Evolutionary conservation across 2,888 invertebrate genomes (phyloP).

Genomic region (Folsomia manolachei): DNA sequence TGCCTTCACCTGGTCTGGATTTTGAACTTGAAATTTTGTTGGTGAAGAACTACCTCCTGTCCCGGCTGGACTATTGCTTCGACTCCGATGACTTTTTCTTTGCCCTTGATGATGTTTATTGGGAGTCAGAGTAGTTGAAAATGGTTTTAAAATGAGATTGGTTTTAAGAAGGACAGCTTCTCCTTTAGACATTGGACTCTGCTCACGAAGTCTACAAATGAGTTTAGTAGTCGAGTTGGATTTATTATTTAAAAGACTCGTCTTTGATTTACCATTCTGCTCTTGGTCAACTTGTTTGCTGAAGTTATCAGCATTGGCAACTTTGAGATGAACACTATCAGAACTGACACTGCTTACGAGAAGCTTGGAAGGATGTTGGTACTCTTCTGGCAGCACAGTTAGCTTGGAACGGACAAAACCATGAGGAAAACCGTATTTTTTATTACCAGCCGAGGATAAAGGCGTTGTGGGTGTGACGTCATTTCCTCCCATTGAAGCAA

Average conservation of each 20-base stretch:
- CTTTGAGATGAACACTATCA: conserved; percentile 46
- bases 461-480: conserved; percentile 38
- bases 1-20: background rate
- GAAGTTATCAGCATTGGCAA: conserved; percentile 28
- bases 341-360: conserved; percentile 40
- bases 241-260: conserved; percentile 9
- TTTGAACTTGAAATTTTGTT: conserved; percentile 1
- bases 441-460: conserved; percentile 49
- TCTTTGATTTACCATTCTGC: background rate
- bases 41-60: background rate
- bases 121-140: background rate
- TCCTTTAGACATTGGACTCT: conserved; percentile 9
- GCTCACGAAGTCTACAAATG: background rate
- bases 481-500: conserved; percentile 55
- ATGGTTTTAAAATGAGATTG: conserved; percentile 7
- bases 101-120: background rate
- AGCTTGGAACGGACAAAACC: conserved; percentile 71
- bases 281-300: conserved; percentile 1
- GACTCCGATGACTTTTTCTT: conserved; percentile 28
- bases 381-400: conserved; percentile 72
- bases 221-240: conserved; percentile 7
- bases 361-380: conserved; percentile 29
- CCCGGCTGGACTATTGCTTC: conserved; percentile 43
- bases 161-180: background rate
- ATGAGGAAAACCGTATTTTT: conserved; percentile 68